Base-by-base conservation (phyloP, 2,113 vertebrate species). In the Monarcha castaneiventris region DNA sequence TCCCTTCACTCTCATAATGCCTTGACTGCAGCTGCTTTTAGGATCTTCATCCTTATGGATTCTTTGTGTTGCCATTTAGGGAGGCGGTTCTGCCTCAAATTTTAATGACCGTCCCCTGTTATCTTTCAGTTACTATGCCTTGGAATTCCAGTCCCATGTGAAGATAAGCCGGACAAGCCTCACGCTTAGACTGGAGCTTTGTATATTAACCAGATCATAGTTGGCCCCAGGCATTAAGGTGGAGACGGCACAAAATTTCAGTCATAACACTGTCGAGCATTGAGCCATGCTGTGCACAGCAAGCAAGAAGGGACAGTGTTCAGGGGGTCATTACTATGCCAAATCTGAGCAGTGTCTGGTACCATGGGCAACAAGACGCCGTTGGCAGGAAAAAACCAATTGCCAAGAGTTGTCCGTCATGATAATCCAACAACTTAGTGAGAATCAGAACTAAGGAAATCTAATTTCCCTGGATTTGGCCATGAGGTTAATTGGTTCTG, bases 1-100 rank as follows among this genome's bases (percentile, higher is more conserved):
- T 95, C 75, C 58, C 88, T 92, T 89, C 76, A 87, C 77, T 93
- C 90, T 82, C 67, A 21, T 68, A 94, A 93, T 80, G 82, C 76
- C 73, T 74, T 84, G 59, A 74, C 43, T 10, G 8, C 73, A 90
- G 33, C 86, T 75, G 73, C 73, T 78, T 92, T 80, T 44, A 81
- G 56, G 68, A 68, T 56, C 39, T 78, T 63, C 76, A 75, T 67
- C 86, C 33, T 67, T 26, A 77, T 1, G 39, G 64, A 92, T 55
- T 81, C n/a, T 73, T 82, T 55, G 27, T 55, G 46, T 84, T 77
- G 27, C 11, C 30, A 71, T 30, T 77, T 51, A 77, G 51, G 16
- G 32, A 83, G 29, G 39, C 1, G 3, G 44, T 44, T 87, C 44
- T 90, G 43, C 37, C 73, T 61, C 56, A 46, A 29, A 63, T 75